Evolutionary conservation across 2,888 invertebrate genomes (phyloP).

Genomic region (Aelia acuminata): DNA sequence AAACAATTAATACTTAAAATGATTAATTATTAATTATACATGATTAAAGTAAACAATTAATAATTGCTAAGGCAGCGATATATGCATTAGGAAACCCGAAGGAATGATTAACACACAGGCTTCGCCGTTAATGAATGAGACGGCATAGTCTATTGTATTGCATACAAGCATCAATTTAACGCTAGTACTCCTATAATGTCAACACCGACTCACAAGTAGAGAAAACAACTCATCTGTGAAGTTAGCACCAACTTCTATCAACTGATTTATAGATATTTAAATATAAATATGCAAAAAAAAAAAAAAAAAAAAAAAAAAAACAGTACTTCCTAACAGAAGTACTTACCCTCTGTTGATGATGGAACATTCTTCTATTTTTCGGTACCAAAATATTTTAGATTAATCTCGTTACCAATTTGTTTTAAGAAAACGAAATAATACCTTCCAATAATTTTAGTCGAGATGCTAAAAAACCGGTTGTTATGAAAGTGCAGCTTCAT

Average conservation of each 20-base stretch:
- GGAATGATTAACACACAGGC: constrained; percentile 11
- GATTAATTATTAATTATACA: not conserved
- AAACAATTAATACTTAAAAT: no score
- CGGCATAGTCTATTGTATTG: not conserved
- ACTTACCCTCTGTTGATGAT: no score
- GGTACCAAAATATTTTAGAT: no score
- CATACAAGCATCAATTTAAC: constrained; percentile 28
- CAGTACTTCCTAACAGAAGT: no score
- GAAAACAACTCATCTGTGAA: not conserved
- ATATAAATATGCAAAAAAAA: no score
- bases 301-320: no score
- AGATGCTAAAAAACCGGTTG: not conserved
- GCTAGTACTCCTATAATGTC: not conserved
- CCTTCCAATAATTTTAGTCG: not conserved
- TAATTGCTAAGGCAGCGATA: not conserved
- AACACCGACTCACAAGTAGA: not conserved
- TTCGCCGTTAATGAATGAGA: not conserved
- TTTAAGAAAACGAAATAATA: no score
- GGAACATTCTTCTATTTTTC: no score
- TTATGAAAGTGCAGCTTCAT: not conserved
- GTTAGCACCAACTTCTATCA: not conserved
- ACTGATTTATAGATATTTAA: not conserved
- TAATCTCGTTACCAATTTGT: no score
- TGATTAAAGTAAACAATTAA: not conserved
- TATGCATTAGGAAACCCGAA: not conserved